phyloP scores from a whole-genome alignment of 2,888 invertebrate species.

The Drosophila melanosoma region DNA sequence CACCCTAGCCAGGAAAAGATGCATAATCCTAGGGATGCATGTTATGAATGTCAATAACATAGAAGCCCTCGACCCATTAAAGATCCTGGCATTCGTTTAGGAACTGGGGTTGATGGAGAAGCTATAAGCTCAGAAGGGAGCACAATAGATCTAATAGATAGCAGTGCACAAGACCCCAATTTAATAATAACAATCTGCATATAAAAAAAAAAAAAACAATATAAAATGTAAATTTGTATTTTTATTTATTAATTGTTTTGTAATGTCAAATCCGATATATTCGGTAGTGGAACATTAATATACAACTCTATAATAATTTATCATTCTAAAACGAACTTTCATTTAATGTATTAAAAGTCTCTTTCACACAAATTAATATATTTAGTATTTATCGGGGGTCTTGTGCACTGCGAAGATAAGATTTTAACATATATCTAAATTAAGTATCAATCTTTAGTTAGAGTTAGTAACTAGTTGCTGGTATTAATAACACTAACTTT shows the following conservation, averaged over 20 bases:
- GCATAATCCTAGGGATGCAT: too few species aligned
- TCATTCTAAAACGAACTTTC: not conserved
- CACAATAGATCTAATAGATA: too few species aligned
- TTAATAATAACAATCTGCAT: fast-evolving
- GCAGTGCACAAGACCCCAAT: too few species aligned
- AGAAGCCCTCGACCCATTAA: too few species aligned
- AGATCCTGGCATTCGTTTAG: too few species aligned
- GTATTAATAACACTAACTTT: not conserved
- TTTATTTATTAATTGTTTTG: not conserved
- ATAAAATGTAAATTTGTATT: not conserved
- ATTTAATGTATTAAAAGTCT: too few species aligned
- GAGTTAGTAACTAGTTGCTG: not conserved
- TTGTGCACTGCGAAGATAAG: too few species aligned
- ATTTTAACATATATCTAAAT: not conserved
- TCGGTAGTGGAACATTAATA: not conserved
- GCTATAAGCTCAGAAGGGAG: too few species aligned
- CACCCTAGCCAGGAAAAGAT: too few species aligned
- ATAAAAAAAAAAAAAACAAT: not conserved
- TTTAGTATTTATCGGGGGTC: not conserved
- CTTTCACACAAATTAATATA: not conserved
- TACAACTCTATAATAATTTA: not conserved
- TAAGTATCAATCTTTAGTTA: not conserved
- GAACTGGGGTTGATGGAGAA: too few species aligned
- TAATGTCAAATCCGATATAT: not conserved
- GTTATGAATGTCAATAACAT: too few species aligned